Evolutionary conservation across 2,888 invertebrate species (phyloP), one percentile per base, ranked within the genome.

Genomic region (Lampropteryx suffumata): DNA sequence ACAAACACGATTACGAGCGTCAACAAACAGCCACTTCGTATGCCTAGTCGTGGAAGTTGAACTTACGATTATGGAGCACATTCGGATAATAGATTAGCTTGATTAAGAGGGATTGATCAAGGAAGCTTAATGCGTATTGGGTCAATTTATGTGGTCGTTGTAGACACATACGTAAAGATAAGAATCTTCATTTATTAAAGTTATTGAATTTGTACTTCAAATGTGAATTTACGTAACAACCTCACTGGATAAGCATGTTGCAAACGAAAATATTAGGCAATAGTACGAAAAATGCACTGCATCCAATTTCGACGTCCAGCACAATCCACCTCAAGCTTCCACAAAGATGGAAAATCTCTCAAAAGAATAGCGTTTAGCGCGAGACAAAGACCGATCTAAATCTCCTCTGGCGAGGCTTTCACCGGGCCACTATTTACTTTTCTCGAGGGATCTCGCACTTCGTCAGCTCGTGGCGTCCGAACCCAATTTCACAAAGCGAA

Each of bases 371-470:
- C 81, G 82, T 85, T 87, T 84, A 86, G 82, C 71, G 75, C 76
- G 76, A 88, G 85, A 87, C 86, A 87, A 87, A 88, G 87, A 80
- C 77, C 83, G 82, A 84, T 84, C 86, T 82, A 85, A 82, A 82
- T 82, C 82, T 81, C 70, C 67, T 76, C 74, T 75, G 69, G 73
- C 72, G 69, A 77, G 79, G 79, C 73, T 78, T 79, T 76, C 76
- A 73, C 72, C 72, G 75, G 76, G 72, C 81, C 79, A 84, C 82
- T 88, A 84, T 88, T 88, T 89, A 83, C 83, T 83, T 83, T 82
- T 72, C 79, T 70, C 81, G 69, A 77, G 79, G 79, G 78, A 79
- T 73, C 63, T 71, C 69, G 64, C 71, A 71, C 71, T 79, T 79
- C 76, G 73, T 71, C 76, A 77, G 76, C 69, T 67, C 68, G 67